phyloP scores from a whole-genome alignment of 2,113 vertebrate genomes.

The Sturnus vulgaris region DNA sequence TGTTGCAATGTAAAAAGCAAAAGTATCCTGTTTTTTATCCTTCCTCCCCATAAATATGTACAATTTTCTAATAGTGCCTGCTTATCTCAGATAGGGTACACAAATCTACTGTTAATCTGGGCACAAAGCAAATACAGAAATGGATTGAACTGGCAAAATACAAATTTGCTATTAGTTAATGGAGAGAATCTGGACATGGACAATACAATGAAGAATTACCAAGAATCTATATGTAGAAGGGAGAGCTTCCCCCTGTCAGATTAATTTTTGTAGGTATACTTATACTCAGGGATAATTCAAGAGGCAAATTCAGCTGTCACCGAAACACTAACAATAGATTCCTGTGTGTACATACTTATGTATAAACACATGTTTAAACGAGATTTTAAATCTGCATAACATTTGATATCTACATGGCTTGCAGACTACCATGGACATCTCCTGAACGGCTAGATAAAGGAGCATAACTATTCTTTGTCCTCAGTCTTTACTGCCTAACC shows the following conservation, averaged over 20 bases:
- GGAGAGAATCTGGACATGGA: background rate
- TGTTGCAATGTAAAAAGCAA: background rate
- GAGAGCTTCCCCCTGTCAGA: background rate
- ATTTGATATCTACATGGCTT: background rate
- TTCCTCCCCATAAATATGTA: background rate
- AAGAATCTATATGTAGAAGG: background rate
- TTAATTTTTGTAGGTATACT: background rate
- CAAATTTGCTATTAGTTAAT: background rate
- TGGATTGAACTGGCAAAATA: background rate
- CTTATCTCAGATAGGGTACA: background rate
- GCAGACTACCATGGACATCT: background rate
- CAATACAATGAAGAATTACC: background rate
- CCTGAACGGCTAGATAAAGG: background rate
- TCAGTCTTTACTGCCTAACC: background rate
- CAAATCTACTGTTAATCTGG: background rate
- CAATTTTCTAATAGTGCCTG: background rate
- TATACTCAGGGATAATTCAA: background rate
- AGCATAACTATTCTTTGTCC: background rate
- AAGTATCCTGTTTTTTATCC: background rate
- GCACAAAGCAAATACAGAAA: background rate
- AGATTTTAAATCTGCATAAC: background rate
- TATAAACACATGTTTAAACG: background rate
- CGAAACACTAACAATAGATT: background rate
- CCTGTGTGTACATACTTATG: background rate
- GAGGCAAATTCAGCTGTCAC: background rate